Percentiles rank a stretch among this genome's conserved stretches.
Evolutionary conservation across 2,888 invertebrate species (phyloP).

Genomic region (Xylophagus ater): DNA sequence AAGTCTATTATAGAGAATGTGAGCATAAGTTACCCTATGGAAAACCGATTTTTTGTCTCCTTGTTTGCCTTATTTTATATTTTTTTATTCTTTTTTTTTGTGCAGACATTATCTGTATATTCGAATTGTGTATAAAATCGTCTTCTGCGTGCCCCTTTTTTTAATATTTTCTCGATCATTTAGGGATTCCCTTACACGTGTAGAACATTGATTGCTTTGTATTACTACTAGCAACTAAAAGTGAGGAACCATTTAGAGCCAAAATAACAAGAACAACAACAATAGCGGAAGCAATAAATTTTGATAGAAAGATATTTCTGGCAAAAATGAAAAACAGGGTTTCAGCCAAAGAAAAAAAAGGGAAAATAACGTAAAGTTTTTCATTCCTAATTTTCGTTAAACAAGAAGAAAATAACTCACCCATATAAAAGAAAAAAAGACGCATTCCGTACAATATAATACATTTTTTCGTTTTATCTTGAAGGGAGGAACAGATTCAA

Average conservation of each 20-base stretch:
- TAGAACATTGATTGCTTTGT: conserved; percentile 8
- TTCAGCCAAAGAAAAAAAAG: too few species aligned
- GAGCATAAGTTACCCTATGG: conserved; percentile 7
- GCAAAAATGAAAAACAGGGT: not conserved
- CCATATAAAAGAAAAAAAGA: too few species aligned
- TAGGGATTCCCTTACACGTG: conserved; percentile 8
- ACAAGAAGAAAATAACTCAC: too few species aligned
- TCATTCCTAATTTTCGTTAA: too few species aligned
- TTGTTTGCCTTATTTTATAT: conserved; percentile 1
- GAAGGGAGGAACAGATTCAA: too few species aligned
- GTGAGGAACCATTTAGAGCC: not conserved
- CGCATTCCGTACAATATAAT: too few species aligned
- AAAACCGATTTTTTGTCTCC: not conserved
- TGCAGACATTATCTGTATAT: not conserved
- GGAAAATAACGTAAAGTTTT: too few species aligned
- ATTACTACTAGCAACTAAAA: not conserved
- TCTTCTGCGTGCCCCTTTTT: too few species aligned
- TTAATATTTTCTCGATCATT: conserved; percentile 8
- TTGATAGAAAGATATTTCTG: not conserved
- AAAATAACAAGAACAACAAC: not conserved
- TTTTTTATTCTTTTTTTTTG: not conserved
- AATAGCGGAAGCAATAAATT: conserved; percentile 1
- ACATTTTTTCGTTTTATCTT: too few species aligned
- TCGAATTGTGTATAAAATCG: too few species aligned
- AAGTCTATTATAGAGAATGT: conserved; percentile 7